Percentiles rank a stretch among this genome's conserved stretches.
Conservation (phyloP, 2,113 vertebrate genomes). For the Erythrocebus patas region DNA sequence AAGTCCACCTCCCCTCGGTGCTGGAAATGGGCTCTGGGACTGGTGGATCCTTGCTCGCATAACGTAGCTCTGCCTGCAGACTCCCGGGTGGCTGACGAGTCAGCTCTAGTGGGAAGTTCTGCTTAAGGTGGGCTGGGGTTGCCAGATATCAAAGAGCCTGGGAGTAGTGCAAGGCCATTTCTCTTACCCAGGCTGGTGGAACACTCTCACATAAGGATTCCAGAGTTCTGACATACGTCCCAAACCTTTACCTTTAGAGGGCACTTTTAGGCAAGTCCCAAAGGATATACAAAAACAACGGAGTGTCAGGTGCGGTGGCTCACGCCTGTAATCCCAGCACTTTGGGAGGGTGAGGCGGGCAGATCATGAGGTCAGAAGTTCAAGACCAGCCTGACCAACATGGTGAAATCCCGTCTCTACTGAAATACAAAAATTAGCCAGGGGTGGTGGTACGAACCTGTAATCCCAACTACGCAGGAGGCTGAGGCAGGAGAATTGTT, state of each 20-base stretch:
- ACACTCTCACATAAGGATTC: background rate
- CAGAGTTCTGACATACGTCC: background rate
- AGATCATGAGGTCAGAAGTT: no score
- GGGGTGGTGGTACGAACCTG: no score
- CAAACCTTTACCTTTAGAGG: background rate
- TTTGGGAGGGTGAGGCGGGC: no score
- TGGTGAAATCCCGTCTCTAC: no score
- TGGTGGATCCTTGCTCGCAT: background rate
- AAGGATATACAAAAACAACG: background rate
- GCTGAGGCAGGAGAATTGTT: no score
- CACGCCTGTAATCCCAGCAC: no score
- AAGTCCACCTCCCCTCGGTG: background rate
- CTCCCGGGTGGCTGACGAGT: background rate
- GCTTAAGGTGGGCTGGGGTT: background rate
- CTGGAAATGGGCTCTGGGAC: background rate
- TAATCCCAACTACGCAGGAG: no score
- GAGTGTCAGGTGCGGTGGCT: no score
- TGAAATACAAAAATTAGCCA: no score
- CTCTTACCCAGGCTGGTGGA: background rate
- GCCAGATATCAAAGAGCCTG: background rate
- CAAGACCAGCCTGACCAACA: no score
- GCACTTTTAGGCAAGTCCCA: background rate
- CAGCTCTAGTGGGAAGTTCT: background rate
- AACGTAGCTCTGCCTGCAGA: background rate
- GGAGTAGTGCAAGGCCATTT: background rate